Evolutionary conservation across 2,888 invertebrate species (phyloP), one percentile per base, ranked within the genome.

Genomic region (Luperina testacea): DNA sequence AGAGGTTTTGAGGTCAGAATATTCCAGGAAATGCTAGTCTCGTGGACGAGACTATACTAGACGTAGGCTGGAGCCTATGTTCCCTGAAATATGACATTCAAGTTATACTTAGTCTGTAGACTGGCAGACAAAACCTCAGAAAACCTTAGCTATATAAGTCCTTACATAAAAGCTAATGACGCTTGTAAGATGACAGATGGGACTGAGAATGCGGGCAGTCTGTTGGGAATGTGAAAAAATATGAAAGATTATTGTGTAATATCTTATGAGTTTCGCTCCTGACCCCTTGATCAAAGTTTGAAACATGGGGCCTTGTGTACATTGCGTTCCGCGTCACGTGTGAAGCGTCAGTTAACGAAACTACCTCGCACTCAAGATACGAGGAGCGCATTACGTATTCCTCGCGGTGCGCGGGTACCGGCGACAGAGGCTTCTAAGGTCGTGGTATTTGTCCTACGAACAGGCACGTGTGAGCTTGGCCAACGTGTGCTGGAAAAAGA

Each of bases 271-370:
- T 82, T 87, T 82, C 74, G 68, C 71, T 67, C 53, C 64, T 78
- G 76, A 59, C 65, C 75, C 75, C 72, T 73, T 83, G 83, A 85
- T 86, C 80, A 76, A 76, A 81, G 80, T 82, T 81, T 63, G 69
- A 76, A 83, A 81, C 70, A 51, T 70, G 80, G 74, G 24, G 51
- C 72, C 73, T 77, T 81, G 77, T 74, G 78, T 82, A 84, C 79
- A 86, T 90, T 83, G 83, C 81, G 81, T 87, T 81, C 81, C 83
- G 80, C 78, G 86, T 85, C 87, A 90, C 90, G 90, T 87, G 87
- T 88, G 73, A 81, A 61, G 81, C 90, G 86, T 90, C 87, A 90
- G 90, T 88, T 87, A 88, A 69, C 84, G 77, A 86, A 89, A 90
- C 88, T 81, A 80, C 84, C 80, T 87, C 82, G 71, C 82, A 81